Conservation (phyloP, 2,113 vertebrate species). For the Paradisaea rubra region DNA sequence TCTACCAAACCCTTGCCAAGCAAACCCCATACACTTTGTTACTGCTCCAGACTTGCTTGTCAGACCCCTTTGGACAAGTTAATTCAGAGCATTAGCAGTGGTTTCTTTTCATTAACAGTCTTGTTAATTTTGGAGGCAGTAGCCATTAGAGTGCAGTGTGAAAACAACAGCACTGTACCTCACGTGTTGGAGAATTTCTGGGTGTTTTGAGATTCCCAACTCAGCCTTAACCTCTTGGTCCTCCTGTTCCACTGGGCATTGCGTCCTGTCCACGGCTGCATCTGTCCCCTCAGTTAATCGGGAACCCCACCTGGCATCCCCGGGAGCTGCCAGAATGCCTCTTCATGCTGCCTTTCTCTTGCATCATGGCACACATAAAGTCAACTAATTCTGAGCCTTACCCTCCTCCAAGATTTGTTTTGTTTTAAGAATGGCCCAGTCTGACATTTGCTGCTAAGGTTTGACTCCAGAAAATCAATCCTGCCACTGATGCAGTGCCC, state of each 20-base stretch:
- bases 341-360: not conserved
- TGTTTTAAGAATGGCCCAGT: not conserved
- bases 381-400: not conserved
- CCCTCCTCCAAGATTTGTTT: not conserved
- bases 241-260: not conserved
- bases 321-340: not conserved
- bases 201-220: not conserved
- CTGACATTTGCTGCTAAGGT: not conserved
- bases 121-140: conserved; percentile 32
- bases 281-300: not conserved
- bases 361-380: not conserved
- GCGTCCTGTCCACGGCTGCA: not conserved
- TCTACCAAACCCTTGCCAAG: not conserved
- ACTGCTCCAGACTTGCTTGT: conserved; percentile 34
- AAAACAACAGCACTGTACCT: not conserved
- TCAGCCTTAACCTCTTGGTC: not conserved
- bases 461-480: not conserved
- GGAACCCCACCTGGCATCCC: not conserved
- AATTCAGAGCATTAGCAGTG: conserved; percentile 27
- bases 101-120: conserved; percentile 40
- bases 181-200: not conserved
- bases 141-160: not conserved
- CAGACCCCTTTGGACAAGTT: conserved; percentile 31
- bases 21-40: not conserved
- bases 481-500: not conserved